A percentile compares a stretch with the other conserved stretches of the same genome.
These are phyloP conservation scores for Halocynthia roretzi DNA, from an alignment of 23 tunicate species.

Conservation along the genomic window DNA sequence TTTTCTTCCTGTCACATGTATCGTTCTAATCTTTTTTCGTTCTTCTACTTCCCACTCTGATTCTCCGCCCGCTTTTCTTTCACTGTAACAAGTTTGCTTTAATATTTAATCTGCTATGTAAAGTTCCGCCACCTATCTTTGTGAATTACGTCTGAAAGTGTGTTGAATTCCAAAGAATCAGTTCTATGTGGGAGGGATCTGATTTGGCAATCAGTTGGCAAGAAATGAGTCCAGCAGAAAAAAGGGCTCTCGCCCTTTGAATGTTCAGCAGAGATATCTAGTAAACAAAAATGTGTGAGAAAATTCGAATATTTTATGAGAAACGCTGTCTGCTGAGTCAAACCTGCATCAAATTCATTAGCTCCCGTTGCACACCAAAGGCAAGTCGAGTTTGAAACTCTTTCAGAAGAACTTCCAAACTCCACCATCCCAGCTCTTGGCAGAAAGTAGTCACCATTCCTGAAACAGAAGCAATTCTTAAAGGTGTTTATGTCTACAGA, in stretches of 20 bases:
- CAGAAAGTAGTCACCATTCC: slow-evolving; percentile 98
- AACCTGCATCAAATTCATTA: slow-evolving; percentile 84
- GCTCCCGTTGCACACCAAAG: slow-evolving; percentile 85
- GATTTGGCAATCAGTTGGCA: slow-evolving; percentile 38
- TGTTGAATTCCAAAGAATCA: slow-evolving; percentile 38
- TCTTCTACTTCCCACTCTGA: slow-evolving; percentile 49
- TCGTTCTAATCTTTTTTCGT: slow-evolving; percentile 19
- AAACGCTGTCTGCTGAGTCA: neutral
- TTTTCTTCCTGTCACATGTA: slow-evolving; percentile 19
- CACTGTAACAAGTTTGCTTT: neutral
- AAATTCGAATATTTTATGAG: neutral
- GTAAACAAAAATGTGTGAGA: neutral
- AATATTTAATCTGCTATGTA: neutral
- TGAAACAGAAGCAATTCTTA: neutral
- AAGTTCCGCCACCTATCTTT: neutral
- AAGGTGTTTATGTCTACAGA: neutral
- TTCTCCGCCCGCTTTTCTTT: slow-evolving; percentile 21
- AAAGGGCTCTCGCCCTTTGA: slow-evolving; percentile 57
- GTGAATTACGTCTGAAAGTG: slow-evolving; percentile 43
- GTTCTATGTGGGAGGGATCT: slow-evolving; percentile 23
- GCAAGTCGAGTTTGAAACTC: slow-evolving; percentile 82
- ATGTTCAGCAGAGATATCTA: slow-evolving; percentile 57
- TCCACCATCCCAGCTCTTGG: slow-evolving; percentile 93
- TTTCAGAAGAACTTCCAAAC: slow-evolving; percentile 64
- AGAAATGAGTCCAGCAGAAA: slow-evolving; percentile 40